phyloP scores from a whole-genome alignment of 2,113 vertebrate genomes.

The Podilymbus podiceps region DNA sequence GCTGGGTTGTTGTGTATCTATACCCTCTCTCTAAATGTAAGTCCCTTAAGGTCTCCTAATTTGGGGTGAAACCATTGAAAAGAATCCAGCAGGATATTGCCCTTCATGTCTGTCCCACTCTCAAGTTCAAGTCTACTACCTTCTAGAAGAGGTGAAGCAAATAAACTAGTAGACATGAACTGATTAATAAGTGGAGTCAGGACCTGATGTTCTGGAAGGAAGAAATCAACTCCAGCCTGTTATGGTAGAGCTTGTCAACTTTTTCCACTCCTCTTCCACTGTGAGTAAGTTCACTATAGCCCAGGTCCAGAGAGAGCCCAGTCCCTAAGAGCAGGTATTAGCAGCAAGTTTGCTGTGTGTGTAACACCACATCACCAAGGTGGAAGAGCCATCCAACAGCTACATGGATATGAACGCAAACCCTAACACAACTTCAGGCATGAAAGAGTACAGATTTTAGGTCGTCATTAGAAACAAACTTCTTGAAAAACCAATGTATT shows the following conservation, averaged over 20 bases:
- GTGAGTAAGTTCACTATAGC: neutral
- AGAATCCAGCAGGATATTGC: neutral
- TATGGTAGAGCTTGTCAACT: neutral
- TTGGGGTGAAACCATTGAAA: neutral
- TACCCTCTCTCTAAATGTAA: neutral
- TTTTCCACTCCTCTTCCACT: neutral
- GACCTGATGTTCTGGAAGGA: neutral
- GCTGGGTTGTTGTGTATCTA: neutral
- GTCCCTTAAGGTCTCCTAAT: neutral
- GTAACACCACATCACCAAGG: fast-evolving
- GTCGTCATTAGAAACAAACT: neutral
- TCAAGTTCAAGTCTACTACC: neutral
- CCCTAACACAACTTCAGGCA: neutral
- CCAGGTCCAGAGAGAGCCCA: neutral
- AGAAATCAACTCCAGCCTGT: neutral
- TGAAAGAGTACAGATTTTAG: neutral
- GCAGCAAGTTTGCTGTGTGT: neutral
- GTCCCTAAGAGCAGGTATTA: fast-evolving
- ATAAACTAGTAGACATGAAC: neutral
- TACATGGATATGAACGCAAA: fast-evolving
- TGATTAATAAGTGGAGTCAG: neutral
- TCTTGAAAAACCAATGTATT: neutral
- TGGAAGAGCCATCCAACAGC: fast-evolving
- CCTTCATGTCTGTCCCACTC: neutral
- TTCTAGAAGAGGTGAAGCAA: neutral